These are phyloP conservation scores for Dendrocincla tyrannina DNA, from an alignment of 2,797 vertebrate genomes.

Conservation along the genomic window DNA sequence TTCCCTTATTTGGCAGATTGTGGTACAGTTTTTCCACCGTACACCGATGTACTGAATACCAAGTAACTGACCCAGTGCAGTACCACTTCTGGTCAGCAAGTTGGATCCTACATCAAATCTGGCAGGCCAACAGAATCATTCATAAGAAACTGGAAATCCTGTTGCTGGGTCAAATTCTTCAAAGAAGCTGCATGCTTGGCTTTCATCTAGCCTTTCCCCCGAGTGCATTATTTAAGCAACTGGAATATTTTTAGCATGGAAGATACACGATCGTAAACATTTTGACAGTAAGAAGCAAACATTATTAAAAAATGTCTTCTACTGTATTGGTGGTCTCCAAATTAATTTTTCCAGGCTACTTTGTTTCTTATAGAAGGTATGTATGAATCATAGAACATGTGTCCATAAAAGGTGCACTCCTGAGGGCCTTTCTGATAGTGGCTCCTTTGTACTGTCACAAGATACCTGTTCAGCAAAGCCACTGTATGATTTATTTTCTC, in stretches of 20 bases:
- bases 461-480: background rate
- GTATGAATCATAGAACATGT: background rate
- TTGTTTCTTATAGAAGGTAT: background rate
- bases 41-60: background rate
- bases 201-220: background rate
- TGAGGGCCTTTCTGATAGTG: background rate
- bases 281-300: background rate
- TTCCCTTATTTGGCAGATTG: background rate
- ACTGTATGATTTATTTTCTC: background rate
- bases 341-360: background rate
- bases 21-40: background rate
- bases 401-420: background rate
- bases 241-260: background rate
- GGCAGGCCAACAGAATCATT: background rate
- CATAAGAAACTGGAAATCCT: background rate
- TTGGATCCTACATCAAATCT: background rate
- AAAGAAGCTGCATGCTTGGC: background rate
- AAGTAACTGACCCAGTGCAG: background rate
- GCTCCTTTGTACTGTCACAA: background rate
- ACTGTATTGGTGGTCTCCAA: background rate
- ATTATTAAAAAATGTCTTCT: background rate
- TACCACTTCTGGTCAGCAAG: background rate
- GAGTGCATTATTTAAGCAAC: background rate
- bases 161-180: background rate
- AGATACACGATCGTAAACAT: background rate